Base-by-base conservation (phyloP, 1,140 invertebrate genomes). In the Drosophila virilis region DNA sequence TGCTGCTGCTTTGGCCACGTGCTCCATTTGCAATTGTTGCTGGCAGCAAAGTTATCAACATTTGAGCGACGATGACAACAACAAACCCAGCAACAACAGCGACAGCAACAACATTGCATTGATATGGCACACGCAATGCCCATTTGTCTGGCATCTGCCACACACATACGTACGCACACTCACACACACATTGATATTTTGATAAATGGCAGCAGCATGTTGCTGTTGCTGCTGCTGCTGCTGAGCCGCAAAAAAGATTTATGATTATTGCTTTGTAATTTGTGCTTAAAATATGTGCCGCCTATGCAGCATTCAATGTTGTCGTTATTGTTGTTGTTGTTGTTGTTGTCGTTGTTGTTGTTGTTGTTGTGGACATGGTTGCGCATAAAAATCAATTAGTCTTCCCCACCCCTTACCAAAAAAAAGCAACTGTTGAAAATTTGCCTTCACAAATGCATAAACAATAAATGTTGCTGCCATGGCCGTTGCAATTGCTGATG, bases 231-330 rank as follows among this genome's bases (percentile, higher is more conserved):
- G 48, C 17, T 68, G 48, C 17, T 68, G 61, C 52, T 52, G 67
- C 32, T 66, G 74, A 89, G 85, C 84, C 85, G 84, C 84, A 89
- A 89, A 89, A 78, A 89, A 89, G 84, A 89, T 89, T 89, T 89
- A 89, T 89, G 84, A 89, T 89, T 89, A 89, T 89, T 89, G 84
- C 84, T 84, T 89, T 89, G 84, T 89, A 89, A 89, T 89, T 89
- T 89, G 84, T 90, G 84, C 70, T 90, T 89, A 89, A 89, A 89
- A 90, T 89, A 89, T 89, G 80, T 90, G 86, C 86, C 77, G 76
- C 82, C 79, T 68, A 67, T 69, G 69, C 74, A 17, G 54, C 55
- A 43, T 35, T 46, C 13, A 35, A 65, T 61, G 58, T 52, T 69
- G 46, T 35, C 15, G 65, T 6, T 54, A 66, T 45, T 54, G 70